Conservation (phyloP, 2,113 vertebrate genomes). For the Empidonax traillii region DNA sequence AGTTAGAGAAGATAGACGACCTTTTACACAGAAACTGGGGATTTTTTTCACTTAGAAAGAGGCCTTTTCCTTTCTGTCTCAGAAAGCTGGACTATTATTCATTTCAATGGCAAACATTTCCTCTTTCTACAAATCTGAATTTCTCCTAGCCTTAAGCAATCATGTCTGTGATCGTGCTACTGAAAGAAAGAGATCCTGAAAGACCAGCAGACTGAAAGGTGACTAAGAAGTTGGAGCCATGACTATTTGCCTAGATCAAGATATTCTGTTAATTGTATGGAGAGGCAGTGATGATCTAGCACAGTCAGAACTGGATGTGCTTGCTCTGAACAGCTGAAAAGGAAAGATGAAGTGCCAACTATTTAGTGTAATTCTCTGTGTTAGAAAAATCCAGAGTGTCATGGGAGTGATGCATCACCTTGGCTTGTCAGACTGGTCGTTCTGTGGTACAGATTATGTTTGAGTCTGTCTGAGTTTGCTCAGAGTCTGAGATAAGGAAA, state of each 20-base stretch:
- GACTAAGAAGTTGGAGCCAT: slow-evolving; percentile 45
- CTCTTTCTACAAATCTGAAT: neutral
- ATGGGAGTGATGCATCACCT: slow-evolving; percentile 47
- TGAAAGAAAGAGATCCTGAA: slow-evolving; percentile 26
- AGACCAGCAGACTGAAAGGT: slow-evolving; percentile 19
- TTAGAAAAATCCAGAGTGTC: slow-evolving; percentile 48
- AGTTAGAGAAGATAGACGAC: slow-evolving; percentile 55
- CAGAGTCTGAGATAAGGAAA: slow-evolving; percentile 64
- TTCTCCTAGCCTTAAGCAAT: neutral
- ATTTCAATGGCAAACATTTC: neutral
- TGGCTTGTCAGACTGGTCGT: slow-evolving; percentile 58
- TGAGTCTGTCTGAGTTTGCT: slow-evolving; percentile 67
- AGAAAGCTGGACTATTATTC: neutral
- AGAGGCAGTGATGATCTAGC: slow-evolving; percentile 52
- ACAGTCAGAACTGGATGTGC: slow-evolving; percentile 25
- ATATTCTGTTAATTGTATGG: slow-evolving; percentile 20
- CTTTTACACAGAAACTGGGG: neutral
- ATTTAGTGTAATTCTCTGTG: slow-evolving; percentile 42
- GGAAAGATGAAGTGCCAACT: slow-evolving; percentile 68
- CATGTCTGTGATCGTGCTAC: neutral
- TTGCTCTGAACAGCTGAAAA: slow-evolving; percentile 53
- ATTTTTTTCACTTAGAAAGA: neutral
- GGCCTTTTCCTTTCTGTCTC: neutral
- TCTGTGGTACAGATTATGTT: slow-evolving; percentile 53
- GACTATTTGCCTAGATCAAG: slow-evolving; percentile 65